phyloP scores from a whole-genome alignment of 2,797 vertebrate genomes.

The Artibeus jamaicensis region DNA sequence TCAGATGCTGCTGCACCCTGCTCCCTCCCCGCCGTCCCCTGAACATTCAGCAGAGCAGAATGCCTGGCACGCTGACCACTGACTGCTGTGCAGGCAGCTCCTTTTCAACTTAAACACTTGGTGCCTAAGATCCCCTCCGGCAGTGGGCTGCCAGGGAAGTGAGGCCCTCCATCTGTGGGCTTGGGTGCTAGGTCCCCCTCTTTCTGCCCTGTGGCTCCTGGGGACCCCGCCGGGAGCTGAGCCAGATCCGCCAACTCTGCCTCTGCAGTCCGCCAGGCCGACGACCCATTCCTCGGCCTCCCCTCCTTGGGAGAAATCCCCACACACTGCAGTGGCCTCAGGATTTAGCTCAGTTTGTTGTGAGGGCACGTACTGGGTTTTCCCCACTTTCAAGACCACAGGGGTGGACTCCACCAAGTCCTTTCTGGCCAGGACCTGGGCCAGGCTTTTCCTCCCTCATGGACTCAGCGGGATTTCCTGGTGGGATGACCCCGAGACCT shows the following conservation, averaged over 20 bases:
- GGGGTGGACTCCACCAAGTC: no score
- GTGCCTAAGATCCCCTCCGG: neutral
- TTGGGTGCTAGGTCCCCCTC: neutral
- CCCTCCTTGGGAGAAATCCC: neutral
- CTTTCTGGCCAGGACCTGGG: neutral
- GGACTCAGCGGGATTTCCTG: neutral
- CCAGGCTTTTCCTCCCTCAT: neutral
- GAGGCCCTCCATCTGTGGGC: neutral
- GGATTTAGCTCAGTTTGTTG: neutral
- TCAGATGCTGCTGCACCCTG: rapidly evolving
- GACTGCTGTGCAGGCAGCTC: neutral
- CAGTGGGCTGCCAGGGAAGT: neutral
- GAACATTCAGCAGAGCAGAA: neutral
- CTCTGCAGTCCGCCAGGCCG: neutral
- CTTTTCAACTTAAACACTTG: neutral
- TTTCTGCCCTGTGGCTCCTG: neutral
- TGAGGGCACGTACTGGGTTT: neutral
- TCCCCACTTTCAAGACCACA: neutral
- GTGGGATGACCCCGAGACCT: neutral
- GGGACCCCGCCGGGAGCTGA: rapidly evolving
- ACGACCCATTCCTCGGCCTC: neutral
- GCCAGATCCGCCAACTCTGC: neutral
- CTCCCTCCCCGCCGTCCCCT: neutral
- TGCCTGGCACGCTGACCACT: neutral
- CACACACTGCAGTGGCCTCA: rapidly evolving